Percentiles rank a stretch among this genome's conserved stretches.
Conservation (phyloP, 2,888 invertebrate species). For the Phaedon cochleariae region DNA sequence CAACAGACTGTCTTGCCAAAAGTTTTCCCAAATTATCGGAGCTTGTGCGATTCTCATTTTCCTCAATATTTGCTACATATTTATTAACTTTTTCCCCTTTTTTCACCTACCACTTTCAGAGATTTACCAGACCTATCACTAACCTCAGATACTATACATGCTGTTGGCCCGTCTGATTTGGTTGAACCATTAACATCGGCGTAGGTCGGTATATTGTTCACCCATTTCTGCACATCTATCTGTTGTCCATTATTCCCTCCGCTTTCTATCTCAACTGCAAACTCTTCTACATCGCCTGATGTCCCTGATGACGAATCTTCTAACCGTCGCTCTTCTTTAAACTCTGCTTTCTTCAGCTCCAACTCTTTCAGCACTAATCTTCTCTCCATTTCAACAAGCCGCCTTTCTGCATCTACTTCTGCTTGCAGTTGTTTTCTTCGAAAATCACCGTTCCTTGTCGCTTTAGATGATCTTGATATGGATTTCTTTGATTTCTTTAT, state of each 20-base stretch:
- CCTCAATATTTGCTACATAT: background rate
- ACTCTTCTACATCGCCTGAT: background rate
- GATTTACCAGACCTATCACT: background rate
- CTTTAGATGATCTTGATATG: background rate
- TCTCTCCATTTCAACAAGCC: background rate
- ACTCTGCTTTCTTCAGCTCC: background rate
- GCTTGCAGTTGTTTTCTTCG: background rate
- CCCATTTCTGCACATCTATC: background rate
- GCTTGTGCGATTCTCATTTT: background rate
- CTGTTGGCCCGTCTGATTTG: background rate
- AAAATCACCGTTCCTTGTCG: background rate
- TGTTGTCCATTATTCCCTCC: background rate
- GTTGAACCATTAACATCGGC: background rate
- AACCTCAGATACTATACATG: background rate
- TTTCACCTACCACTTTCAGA: background rate
- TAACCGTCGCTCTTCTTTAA: background rate
- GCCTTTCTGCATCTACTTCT: background rate
- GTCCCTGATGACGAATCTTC: background rate
- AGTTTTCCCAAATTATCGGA: background rate
- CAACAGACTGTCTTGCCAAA: conserved; percentile 5
- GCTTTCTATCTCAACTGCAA: background rate
- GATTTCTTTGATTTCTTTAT: background rate
- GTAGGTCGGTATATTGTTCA: no score
- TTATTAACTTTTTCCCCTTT: background rate
- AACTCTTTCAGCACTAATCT: background rate